Evolutionary conservation across 1,140 invertebrate species (phyloP), one percentile per base, ranked within the genome.

Genomic region (Hypothenemus hampei): DNA sequence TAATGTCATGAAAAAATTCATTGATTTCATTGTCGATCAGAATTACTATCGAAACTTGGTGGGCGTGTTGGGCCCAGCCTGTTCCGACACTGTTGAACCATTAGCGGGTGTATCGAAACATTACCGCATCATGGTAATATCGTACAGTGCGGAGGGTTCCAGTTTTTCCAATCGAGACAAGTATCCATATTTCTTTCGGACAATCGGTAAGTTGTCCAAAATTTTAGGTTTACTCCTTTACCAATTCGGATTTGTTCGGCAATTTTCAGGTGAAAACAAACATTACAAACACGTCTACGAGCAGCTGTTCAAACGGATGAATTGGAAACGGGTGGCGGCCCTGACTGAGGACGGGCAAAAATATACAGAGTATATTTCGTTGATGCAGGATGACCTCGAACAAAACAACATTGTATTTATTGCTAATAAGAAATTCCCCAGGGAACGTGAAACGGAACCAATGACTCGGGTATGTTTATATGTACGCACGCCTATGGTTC

Each of bases 121-220:
- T 64, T 90, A 85, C 61, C 81, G 81, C 52, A 86, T 84, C 19
- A 75, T 89, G 24, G 80, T 89, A 0, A 84, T 92, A 33, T 89
- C 87, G 24, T 93, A 91, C 68, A 85, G 84, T 51, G 89, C 88
- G 1, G 88, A 91, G 66, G 86, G 86, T 0, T 78, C 81, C 1
- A 80, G 77, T 40, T 83, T 89, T 61, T 80, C 78, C 0, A 81
- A 90, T 70, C 74, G 83, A 15, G 68, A 75, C 0, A 81, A 81
- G 47, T 91, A 90, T 73, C 87, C 88, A 0, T 89, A 85, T 62
- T 91, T 92, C 70, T 91, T 88, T 66, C 69, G 88, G 1, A 92
- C 89, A 1, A 88, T 91, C 22, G 55, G 55, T 57, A 41, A 57
- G 55, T 36, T 31, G 26, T 31, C 13, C 26, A 31, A 8, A 8